phyloP scores from a whole-genome alignment of 2,797 vertebrate species.

The Lagocephalus sceleratus region DNA sequence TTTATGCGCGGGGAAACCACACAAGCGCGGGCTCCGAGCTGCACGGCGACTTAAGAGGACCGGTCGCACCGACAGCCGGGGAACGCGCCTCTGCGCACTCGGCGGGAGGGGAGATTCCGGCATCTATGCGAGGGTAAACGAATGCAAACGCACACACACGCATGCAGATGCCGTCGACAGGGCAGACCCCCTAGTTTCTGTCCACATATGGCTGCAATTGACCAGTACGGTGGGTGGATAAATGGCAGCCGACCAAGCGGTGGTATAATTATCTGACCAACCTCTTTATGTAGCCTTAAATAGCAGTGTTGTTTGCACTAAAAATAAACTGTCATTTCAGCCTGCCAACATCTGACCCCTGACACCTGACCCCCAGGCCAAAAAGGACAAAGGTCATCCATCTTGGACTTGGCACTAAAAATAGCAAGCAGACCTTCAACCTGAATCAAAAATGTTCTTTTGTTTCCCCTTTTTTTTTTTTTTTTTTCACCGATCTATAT shows the following conservation, averaged over 20 bases:
- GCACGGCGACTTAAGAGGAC: slow-evolving; percentile 14
- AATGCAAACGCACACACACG: slow-evolving; percentile 32
- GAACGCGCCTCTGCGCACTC: not conserved
- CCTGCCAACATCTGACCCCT: slow-evolving; percentile 58
- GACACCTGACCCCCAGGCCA: slow-evolving; percentile 49
- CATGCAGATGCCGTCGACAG: slow-evolving; percentile 47
- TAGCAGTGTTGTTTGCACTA: slow-evolving; percentile 75
- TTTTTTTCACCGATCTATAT: too few species aligned
- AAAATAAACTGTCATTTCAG: slow-evolving; percentile 77
- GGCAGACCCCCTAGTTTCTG: slow-evolving; percentile 67
- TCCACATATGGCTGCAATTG: slow-evolving; percentile 79
- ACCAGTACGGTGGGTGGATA: slow-evolving; percentile 66
- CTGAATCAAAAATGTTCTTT: not conserved
- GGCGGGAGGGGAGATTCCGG: slow-evolving; percentile 29
- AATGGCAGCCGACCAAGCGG: slow-evolving; percentile 66
- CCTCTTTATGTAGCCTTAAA: slow-evolving; percentile 73
- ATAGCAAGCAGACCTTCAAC: slow-evolving; percentile 38
- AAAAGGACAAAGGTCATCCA: slow-evolving; percentile 47
- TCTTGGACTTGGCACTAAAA: slow-evolving; percentile 60
- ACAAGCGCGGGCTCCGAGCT: slow-evolving; percentile 10
- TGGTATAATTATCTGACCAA: slow-evolving; percentile 75
- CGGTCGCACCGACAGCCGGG: not conserved
- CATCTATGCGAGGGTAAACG: slow-evolving; percentile 26
- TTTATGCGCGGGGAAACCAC: slow-evolving; percentile 50
- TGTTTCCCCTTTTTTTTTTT: too few species aligned